These are phyloP conservation scores for Anaspis maculata DNA, from an alignment of 2,888 invertebrate genomes.

Conservation along the genomic window DNA sequence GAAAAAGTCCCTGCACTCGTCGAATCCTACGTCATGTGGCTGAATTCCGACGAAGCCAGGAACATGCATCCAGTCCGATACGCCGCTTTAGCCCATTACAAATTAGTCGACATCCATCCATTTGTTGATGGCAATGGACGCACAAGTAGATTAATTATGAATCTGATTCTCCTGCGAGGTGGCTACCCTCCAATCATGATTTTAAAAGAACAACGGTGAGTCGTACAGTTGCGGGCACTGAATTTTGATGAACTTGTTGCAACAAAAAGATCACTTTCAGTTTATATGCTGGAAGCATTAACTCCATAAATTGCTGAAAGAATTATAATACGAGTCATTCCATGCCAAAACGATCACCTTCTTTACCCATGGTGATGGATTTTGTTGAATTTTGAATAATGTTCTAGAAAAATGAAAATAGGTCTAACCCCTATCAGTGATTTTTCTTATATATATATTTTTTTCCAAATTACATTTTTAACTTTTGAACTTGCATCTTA, in stretches of 20 bases:
- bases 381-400: no score
- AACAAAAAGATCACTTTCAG: no score
- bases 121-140: conserved; percentile 96
- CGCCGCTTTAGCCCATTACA: conserved; percentile 94
- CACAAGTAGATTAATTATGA: conserved; percentile 92
- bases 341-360: no score
- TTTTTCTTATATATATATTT: no score
- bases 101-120: conserved; percentile 93
- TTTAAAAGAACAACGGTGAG: conserved; percentile 78
- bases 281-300: no score
- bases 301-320: no score
- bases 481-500: no score
- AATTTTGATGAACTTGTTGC: conserved; percentile 7
- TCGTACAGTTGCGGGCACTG: conserved; percentile 38
- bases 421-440: no score
- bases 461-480: no score
- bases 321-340: no score
- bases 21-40: conserved; percentile 85
- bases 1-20: conserved; percentile 73
- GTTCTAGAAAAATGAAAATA: no score
- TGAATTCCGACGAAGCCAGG: conserved; percentile 80
- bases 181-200: conserved; percentile 96
- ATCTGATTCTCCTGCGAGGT: conserved; percentile 87
- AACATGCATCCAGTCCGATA: conserved; percentile 55
- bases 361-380: no score